Evolutionary conservation across 2,797 vertebrate genomes (phyloP).

Genomic region (Tiaroga cobitis): DNA sequence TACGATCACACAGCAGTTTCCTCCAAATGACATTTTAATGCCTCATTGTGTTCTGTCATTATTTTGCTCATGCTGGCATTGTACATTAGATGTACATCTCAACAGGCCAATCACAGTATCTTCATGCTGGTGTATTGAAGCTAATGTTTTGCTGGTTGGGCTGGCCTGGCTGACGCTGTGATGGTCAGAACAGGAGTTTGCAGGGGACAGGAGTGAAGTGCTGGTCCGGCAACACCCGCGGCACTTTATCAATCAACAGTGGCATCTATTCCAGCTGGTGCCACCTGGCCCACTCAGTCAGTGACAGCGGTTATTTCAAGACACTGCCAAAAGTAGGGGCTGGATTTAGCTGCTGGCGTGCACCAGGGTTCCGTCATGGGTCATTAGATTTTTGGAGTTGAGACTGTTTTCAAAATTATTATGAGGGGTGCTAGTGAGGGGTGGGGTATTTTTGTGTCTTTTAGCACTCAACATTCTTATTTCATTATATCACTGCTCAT

Average conservation of each 20-base stretch:
- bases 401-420: conserved; percentile 67
- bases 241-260: conserved; percentile 79
- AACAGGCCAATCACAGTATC: conserved; percentile 33
- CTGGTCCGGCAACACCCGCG: conserved; percentile 56
- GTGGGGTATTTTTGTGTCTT: conserved; percentile 39
- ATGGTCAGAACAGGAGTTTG: conserved; percentile 31
- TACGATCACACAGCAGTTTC: conserved; percentile 20
- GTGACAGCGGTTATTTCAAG: conserved; percentile 68
- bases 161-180: conserved; percentile 42
- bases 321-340: conserved; percentile 63
- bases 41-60: conserved; percentile 45
- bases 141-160: conserved; percentile 22
- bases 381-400: conserved; percentile 69
- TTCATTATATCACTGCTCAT: conserved; percentile 7
- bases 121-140: conserved; percentile 27
- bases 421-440: conserved; percentile 38
- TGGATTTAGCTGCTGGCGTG: conserved; percentile 73
- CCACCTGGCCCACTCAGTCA: conserved; percentile 85
- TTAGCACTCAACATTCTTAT: conserved; percentile 26
- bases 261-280: conserved; percentile 76
- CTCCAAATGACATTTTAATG: conserved; percentile 30
- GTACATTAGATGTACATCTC: conserved; percentile 33
- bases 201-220: neutral
- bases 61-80: conserved; percentile 29
- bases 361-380: conserved; percentile 69